These are phyloP conservation scores for Aelia acuminata DNA, from an alignment of 2,888 invertebrate species.

Conservation along the genomic window DNA sequence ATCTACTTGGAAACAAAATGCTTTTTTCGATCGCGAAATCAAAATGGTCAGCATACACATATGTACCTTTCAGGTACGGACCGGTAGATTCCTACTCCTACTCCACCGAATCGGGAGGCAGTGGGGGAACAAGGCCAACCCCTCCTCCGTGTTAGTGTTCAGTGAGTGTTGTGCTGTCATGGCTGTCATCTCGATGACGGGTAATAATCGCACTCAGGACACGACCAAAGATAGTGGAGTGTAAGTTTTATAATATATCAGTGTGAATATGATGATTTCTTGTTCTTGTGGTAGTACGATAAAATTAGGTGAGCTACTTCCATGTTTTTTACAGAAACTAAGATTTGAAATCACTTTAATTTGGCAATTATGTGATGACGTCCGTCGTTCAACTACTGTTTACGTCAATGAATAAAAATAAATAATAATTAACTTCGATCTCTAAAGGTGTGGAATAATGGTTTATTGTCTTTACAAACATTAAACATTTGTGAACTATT, in stretches of 20 bases:
- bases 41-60: no score
- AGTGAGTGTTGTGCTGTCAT: conserved; percentile 39
- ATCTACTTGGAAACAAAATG: no score
- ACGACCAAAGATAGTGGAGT: conserved; percentile 30
- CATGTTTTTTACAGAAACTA: background rate
- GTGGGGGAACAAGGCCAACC: background rate
- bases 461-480: background rate
- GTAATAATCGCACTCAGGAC: background rate
- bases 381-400: background rate
- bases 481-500: background rate
- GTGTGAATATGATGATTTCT: background rate
- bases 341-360: background rate
- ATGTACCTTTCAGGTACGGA: background rate
- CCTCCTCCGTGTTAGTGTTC: background rate
- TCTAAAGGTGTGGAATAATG: background rate
- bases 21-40: no score
- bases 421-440: background rate
- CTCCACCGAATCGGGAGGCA: background rate
- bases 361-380: background rate
- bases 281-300: background rate
- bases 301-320: background rate
- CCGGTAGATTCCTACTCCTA: background rate
- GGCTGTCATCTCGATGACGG: conserved; percentile 5
- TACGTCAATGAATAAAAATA: background rate
- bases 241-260: background rate